Conservation (phyloP, 2,113 vertebrate genomes). For the Porphyrio hochstetteri region DNA sequence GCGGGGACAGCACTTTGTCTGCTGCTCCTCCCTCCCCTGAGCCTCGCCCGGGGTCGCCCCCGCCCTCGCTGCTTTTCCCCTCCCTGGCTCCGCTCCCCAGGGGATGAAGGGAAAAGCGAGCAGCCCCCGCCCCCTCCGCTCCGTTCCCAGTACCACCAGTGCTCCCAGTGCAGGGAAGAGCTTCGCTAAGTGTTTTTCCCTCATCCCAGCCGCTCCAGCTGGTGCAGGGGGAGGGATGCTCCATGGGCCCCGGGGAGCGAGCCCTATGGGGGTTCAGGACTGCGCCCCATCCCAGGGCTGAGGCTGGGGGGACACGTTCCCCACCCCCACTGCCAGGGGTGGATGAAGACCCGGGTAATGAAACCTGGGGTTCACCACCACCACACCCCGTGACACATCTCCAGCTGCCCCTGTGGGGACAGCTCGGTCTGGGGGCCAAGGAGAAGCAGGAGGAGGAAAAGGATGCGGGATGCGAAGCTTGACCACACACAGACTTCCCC, state of each 20-base stretch:
- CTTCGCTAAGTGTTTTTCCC: neutral
- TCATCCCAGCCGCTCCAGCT: accelerated
- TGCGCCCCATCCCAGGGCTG: neutral
- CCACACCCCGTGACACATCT: neutral
- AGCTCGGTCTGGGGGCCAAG: neutral
- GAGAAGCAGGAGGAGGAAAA: neutral
- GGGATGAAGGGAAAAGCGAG: neutral
- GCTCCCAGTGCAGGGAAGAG: neutral
- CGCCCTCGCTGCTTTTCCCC: neutral
- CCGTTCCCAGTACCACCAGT: neutral
- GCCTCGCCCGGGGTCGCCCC: neutral
- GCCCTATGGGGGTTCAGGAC: accelerated
- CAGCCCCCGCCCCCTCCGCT: neutral
- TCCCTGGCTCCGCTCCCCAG: neutral
- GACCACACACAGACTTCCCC: neutral
- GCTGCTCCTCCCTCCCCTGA: neutral
- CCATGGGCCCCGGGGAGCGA: neutral
- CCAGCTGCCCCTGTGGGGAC: accelerated
- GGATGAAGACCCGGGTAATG: neutral
- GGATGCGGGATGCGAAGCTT: neutral
- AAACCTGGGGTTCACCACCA: neutral
- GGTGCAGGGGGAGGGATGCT: neutral
- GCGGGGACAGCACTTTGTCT: neutral
- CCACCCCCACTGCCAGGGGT: neutral
- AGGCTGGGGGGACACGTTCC: accelerated